Evolutionary conservation across 1,140 invertebrate genomes (phyloP).

Genomic region (Calliphora vicina): DNA sequence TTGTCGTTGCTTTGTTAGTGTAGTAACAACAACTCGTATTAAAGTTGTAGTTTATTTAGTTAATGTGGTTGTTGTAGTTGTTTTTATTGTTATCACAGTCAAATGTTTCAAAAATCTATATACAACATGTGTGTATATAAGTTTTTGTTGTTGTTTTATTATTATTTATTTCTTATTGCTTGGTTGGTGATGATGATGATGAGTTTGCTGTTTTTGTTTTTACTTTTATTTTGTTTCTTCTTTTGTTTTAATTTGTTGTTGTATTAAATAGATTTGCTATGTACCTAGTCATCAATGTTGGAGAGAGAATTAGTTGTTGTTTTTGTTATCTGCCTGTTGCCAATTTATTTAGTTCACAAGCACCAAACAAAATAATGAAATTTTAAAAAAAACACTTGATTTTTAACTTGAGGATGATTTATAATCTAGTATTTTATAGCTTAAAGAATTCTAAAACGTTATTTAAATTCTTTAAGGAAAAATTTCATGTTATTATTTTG

Average conservation of each 20-base stretch:
- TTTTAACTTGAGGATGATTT: no score
- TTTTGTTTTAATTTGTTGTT: neutral
- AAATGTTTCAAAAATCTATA: neutral
- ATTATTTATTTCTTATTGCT: neutral
- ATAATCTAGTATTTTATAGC: no score
- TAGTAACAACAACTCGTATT: neutral
- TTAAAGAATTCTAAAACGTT: no score
- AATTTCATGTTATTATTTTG: no score
- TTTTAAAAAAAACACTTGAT: no score
- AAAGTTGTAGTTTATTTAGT: neutral
- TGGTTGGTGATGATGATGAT: neutral
- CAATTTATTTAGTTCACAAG: neutral
- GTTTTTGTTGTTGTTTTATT: neutral
- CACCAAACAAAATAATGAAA: neutral
- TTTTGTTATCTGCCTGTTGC: conserved; percentile 7
- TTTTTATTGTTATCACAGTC: neutral
- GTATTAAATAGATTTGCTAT: neutral
- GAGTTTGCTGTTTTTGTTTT: neutral
- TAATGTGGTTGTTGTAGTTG: neutral
- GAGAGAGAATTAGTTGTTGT: neutral
- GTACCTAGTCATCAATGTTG: neutral
- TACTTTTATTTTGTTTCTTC: neutral
- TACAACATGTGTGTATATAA: neutral
- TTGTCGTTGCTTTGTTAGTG: neutral
- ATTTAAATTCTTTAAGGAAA: no score